Evolutionary conservation across 2,797 vertebrate species (phyloP), one percentile per base, ranked within the genome.

Genomic region (Lacerta viridis): DNA sequence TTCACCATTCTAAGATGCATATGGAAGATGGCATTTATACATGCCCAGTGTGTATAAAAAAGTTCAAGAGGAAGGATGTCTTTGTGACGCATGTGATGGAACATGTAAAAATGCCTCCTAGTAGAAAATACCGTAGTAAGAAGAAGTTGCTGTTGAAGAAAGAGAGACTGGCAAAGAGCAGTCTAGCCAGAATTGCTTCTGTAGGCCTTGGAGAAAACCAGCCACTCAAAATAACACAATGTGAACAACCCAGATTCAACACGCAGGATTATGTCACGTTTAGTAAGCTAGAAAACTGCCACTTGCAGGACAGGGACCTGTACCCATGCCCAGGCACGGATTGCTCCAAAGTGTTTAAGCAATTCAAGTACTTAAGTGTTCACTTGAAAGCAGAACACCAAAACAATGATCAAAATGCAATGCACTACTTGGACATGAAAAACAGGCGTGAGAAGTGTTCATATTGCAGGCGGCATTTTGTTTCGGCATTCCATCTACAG

Each of bases 1-100:
- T 98, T 90, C 98, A 98, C 94, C 99, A 99, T 95, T 98, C 99
- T 39, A 99, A 98, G 97, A 99, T 98, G 97, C 99, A 99, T 29
- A 96, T 97, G 91, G 96, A 97, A 90, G 97, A 98, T 71, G 97
- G 97, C 15, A 84, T 96, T 93, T 98, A 98, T 88, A 98, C 98
- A 0, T 99, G 99, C 91, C 99, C 99, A 0, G 95, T 99, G 86
- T 99, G 99, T 93, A 96, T 98, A 92, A 97, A 98, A 90, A 98
- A 97, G 85, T 99, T 99, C 88, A 97, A 97, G 92, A 98, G 96
- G 94, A 98, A 98, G 92, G 98, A 98, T 81, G 96, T 98, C n/a
- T 98, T 99, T 55, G 97, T 98, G 68, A 96, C 97, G 33, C 99
- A 99, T 83, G 96, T 99, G 29, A 99, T 98, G 97, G 97, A 98